These are phyloP conservation scores for Nudaria mundana DNA, from an alignment of 2,888 invertebrate species.

Conservation along the genomic window DNA sequence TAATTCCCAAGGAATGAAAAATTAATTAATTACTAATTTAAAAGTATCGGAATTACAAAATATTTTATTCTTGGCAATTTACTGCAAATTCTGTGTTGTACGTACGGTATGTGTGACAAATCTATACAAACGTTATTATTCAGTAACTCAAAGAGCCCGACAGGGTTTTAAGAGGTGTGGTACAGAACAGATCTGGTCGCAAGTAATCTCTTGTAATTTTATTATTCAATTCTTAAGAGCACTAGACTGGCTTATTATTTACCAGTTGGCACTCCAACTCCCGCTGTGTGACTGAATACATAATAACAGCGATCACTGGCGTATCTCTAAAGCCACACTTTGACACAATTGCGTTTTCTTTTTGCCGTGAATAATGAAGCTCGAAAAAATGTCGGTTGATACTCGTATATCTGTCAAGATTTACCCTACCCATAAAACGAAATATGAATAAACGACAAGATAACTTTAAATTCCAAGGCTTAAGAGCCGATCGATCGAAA, in stretches of 20 bases:
- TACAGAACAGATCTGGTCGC: conserved; percentile 28
- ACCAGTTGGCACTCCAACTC: conserved; percentile 35
- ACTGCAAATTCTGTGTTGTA: too few relatives aligned
- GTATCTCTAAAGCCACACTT: conserved; percentile 26
- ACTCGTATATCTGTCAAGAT: conserved; percentile 59
- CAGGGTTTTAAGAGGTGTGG: conserved; percentile 33
- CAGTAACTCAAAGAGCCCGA: conserved; percentile 28
- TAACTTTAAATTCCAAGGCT: conserved; percentile 57
- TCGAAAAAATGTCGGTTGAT: conserved; percentile 32
- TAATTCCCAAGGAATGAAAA: too few relatives aligned
- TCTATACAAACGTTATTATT: conserved; percentile 31
- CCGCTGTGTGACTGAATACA: conserved; percentile 35
- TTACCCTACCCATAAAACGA: conserved; percentile 52
- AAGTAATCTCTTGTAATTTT: conserved; percentile 40
- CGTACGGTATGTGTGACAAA: conserved; percentile 25
- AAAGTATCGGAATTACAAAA: too few relatives aligned
- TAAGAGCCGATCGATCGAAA: conserved; percentile 62
- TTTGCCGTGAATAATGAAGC: conserved; percentile 17
- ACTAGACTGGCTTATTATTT: conserved; percentile 38
- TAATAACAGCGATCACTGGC: conserved; percentile 40
- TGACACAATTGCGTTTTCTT: conserved; percentile 25
- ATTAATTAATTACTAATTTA: too few relatives aligned
- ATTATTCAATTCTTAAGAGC: conserved; percentile 46
- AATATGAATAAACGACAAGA: conserved; percentile 54
- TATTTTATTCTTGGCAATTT: too few relatives aligned